Evolutionary conservation across 2,797 vertebrate genomes (phyloP).

Genomic region (Cirrhinus molitorella): DNA sequence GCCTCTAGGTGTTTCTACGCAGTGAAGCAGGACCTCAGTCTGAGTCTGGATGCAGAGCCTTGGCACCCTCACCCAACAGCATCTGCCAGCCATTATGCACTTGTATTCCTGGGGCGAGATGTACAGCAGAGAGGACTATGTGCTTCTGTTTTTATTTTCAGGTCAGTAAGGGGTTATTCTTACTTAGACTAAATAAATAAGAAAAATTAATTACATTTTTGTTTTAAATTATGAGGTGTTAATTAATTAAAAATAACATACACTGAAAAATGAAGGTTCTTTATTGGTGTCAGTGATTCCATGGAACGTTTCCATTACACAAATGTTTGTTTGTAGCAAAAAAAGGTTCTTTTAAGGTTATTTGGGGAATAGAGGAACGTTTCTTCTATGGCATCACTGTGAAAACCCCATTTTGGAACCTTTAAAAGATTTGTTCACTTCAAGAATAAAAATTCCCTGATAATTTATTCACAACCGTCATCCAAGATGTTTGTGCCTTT

Average conservation of each 20-base stretch:
- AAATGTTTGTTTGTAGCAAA: neutral
- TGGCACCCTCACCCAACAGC: constrained; percentile 66
- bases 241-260: neutral
- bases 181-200: constrained; percentile 19
- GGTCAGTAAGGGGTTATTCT: constrained; percentile 35
- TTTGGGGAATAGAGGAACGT: neutral
- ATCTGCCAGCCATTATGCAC: constrained; percentile 72
- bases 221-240: neutral
- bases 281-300: neutral
- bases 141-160: constrained; percentile 21
- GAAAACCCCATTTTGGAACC: neutral
- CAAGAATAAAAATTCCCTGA: too few relatives aligned
- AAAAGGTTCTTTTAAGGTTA: neutral
- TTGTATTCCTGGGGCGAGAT: constrained; percentile 73
- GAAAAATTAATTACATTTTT: neutral
- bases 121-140: constrained; percentile 55
- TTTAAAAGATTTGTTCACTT: neutral
- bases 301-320: neutral
- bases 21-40: constrained; percentile 43
- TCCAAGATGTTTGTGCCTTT: too few relatives aligned
- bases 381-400: neutral
- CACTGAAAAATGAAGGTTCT: neutral
- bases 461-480: too few relatives aligned
- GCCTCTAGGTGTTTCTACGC: constrained; percentile 42
- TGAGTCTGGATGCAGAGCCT: constrained; percentile 40